A percentile compares a stretch with the other conserved stretches of the same genome.
phyloP scores from a whole-genome alignment of 2,113 vertebrate species.

The Machaerirhynchus nigripectus region DNA sequence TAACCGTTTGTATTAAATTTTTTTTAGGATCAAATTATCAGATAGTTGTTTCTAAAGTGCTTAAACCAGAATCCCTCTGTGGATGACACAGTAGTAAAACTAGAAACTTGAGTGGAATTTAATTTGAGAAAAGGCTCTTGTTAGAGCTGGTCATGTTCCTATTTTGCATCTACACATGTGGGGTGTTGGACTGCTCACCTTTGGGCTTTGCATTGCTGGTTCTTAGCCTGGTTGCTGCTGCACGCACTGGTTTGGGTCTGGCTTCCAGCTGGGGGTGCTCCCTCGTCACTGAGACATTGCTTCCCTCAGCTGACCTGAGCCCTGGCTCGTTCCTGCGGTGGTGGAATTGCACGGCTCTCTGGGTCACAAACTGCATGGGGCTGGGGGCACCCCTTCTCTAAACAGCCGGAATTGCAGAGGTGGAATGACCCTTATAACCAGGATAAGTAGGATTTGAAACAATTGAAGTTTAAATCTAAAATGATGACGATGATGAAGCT shows the following conservation, averaged over 20 bases:
- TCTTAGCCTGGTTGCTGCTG: background rate
- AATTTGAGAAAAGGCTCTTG: background rate
- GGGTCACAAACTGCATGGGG: constrained; percentile 28
- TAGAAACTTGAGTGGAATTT: background rate
- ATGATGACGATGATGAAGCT: background rate
- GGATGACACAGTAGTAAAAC: background rate
- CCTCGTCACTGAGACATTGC: background rate
- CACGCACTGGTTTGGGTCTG: background rate
- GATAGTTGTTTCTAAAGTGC: background rate
- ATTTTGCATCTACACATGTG: constrained; percentile 49
- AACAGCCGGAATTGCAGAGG: background rate
- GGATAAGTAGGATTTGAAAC: constrained; percentile 26
- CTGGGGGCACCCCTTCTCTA: background rate
- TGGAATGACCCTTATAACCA: background rate
- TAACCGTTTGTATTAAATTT: background rate
- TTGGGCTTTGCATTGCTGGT: background rate
- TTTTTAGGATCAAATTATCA: background rate
- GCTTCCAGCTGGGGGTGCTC: background rate
- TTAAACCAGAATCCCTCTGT: background rate
- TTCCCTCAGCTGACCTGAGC: background rate
- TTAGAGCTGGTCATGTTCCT: background rate
- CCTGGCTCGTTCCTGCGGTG: background rate
- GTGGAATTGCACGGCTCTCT: background rate
- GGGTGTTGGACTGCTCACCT: background rate
- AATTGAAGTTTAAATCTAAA: constrained; percentile 69